Conservation (phyloP, 2,797 vertebrate species). For the Numenius phaeopus region DNA sequence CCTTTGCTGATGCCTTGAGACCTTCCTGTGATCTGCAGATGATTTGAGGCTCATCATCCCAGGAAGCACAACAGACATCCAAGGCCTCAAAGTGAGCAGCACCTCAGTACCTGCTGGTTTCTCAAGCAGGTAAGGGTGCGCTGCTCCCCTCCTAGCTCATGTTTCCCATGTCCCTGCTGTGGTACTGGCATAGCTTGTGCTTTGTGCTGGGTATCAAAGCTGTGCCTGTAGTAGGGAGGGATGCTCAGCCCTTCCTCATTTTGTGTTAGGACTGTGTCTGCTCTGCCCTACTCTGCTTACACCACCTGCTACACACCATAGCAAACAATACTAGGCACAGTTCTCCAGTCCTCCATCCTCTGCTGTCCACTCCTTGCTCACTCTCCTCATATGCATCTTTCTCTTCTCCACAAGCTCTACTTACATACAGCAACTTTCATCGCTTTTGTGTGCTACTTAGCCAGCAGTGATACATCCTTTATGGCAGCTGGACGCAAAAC, state of each 20-base stretch:
- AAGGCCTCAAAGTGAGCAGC: background rate
- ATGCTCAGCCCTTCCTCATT: background rate
- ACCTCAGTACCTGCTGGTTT: background rate
- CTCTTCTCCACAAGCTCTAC: background rate
- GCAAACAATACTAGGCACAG: background rate
- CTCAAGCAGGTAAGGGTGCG: background rate
- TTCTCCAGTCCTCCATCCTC: background rate
- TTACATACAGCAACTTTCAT: background rate
- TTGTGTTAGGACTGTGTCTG: background rate
- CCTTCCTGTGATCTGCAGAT: background rate
- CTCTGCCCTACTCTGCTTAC: background rate
- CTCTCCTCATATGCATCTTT: background rate
- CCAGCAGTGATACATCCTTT: background rate
- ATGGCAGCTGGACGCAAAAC: background rate
- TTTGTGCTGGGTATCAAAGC: background rate
- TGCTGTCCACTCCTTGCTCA: accelerated
- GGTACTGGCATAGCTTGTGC: background rate
- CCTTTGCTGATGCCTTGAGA: background rate
- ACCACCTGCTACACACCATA: background rate
- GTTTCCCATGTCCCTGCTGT: background rate
- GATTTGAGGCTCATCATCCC: background rate
- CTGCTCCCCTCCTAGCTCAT: background rate
- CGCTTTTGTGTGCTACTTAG: background rate
- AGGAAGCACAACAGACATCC: background rate
- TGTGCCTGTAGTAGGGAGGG: background rate